A percentile compares a stretch with the other conserved stretches of the same genome.
These are phyloP conservation scores for Malthinus seriepunctatus DNA, from an alignment of 2,888 invertebrate species.

Conservation along the genomic window DNA sequence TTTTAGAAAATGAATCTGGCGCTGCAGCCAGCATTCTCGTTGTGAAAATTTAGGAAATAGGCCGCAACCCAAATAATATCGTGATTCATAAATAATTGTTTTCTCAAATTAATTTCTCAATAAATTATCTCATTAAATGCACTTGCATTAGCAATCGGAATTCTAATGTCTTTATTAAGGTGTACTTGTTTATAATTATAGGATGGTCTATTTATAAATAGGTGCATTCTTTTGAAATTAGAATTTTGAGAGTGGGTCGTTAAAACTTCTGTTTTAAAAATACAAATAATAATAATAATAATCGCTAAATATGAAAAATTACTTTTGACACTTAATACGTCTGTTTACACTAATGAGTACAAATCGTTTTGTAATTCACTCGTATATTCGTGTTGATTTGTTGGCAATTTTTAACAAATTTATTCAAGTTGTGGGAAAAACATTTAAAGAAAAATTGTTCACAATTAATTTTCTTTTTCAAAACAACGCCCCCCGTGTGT, in stretches of 20 bases:
- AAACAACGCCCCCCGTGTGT: too few relatives aligned
- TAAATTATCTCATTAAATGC: not conserved
- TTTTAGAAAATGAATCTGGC: too few relatives aligned
- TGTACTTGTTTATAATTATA: constrained; percentile 9
- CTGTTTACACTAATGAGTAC: constrained; percentile 22
- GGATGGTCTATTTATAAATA: constrained; percentile 10
- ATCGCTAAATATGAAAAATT: constrained; percentile 19
- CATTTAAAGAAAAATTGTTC: too few relatives aligned
- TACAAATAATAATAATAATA: not conserved
- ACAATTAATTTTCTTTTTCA: too few relatives aligned
- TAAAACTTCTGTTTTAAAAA: constrained; percentile 2
- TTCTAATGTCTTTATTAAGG: constrained; percentile 10
- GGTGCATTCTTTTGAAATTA: constrained; percentile 16
- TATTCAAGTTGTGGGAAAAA: too few relatives aligned
- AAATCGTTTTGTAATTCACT: constrained; percentile 9
- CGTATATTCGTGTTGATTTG: not conserved
- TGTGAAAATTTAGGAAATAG: too few relatives aligned
- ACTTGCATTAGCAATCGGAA: constrained; percentile 11
- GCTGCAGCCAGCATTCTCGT: too few relatives aligned
- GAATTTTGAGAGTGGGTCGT: constrained; percentile 12
- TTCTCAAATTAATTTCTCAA: too few relatives aligned
- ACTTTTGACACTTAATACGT: constrained; percentile 17
- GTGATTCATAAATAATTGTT: too few relatives aligned
- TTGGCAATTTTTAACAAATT: not conserved
- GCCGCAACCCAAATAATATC: too few relatives aligned